phyloP scores from a whole-genome alignment of 2,113 vertebrate genomes.

The Probosciger aterrimus region DNA sequence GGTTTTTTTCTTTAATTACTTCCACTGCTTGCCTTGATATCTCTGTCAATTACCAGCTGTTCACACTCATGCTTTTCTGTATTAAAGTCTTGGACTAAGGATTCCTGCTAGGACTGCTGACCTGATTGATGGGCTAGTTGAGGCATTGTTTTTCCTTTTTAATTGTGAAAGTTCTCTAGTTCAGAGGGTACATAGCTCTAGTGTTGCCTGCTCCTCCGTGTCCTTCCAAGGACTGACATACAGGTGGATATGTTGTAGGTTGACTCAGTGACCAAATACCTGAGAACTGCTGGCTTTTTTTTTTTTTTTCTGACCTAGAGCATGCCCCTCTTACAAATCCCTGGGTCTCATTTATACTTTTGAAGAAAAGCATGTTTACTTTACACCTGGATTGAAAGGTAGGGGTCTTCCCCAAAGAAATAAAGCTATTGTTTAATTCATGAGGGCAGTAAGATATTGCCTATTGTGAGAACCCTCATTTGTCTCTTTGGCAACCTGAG shows the following conservation, averaged over 20 bases:
- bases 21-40: neutral
- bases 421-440: neutral
- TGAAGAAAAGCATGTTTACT: neutral
- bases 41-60: neutral
- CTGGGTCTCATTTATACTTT: neutral
- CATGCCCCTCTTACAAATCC: neutral
- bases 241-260: neutral
- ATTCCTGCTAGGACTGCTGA: neutral
- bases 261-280: neutral
- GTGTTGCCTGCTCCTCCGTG: neutral
- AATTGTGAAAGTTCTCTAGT: neutral
- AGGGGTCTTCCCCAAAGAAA: neutral
- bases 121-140: neutral
- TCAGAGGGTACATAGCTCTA: neutral
- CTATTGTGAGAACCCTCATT: neutral
- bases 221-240: neutral
- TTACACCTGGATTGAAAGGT: neutral
- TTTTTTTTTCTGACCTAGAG: neutral
- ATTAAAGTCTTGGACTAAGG: neutral
- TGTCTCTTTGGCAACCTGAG: neutral
- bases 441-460: neutral
- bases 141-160: neutral
- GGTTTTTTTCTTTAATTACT: neutral
- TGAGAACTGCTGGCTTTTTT: neutral
- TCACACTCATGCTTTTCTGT: neutral